Conservation (phyloP, 2,797 vertebrate genomes). For the Helarctos malayanus region DNA sequence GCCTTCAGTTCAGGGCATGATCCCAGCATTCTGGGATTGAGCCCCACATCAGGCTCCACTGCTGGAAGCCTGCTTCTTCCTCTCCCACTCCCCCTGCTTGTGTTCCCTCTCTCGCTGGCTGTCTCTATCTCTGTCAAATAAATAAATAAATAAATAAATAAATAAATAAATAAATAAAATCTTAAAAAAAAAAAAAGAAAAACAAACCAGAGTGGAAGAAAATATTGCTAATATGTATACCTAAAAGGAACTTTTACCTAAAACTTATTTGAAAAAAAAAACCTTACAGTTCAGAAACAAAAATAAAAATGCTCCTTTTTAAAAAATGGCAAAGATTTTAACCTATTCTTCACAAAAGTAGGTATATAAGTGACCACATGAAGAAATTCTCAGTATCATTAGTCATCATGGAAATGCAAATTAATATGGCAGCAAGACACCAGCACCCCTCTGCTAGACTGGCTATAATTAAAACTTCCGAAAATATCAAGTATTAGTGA, state of each 20-base stretch:
- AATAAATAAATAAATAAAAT: too few relatives aligned
- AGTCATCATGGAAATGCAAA: background rate
- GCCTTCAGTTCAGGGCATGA: too few relatives aligned
- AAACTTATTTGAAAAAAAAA: background rate
- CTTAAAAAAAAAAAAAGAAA: background rate
- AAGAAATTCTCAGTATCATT: background rate
- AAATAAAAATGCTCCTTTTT: background rate
- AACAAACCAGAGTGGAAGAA: conserved; percentile 1
- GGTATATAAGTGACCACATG: background rate
- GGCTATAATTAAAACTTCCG: background rate
- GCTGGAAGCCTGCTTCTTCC: too few relatives aligned
- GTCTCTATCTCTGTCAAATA: too few relatives aligned
- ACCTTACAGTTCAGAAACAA: background rate
- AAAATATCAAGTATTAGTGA: background rate
- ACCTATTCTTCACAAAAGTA: background rate
- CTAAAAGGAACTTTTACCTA: background rate
- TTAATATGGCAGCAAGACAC: background rate
- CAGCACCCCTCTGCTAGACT: background rate
- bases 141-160: too few relatives aligned
- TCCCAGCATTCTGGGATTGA: too few relatives aligned
- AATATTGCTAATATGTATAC: background rate
- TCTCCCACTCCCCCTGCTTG: too few relatives aligned
- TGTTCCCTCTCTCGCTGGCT: too few relatives aligned
- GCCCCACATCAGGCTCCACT: too few relatives aligned
- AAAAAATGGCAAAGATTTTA: background rate